phyloP scores from a whole-genome alignment of 1,140 invertebrate species.

The Asobara japonica region DNA sequence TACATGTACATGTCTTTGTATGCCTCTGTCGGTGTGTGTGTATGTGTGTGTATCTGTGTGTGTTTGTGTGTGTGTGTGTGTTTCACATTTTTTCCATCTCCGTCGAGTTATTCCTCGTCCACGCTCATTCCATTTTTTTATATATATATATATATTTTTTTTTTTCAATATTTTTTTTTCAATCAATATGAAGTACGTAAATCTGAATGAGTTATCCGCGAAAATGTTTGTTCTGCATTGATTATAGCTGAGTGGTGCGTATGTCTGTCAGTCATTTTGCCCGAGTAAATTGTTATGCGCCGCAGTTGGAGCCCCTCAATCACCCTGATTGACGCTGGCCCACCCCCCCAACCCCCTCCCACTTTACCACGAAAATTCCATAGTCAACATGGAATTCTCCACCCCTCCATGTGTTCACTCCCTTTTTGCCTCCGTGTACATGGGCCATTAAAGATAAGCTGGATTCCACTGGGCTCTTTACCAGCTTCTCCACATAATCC shows the following conservation, averaged over 20 bases:
- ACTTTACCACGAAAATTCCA: background rate
- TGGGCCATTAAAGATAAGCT: background rate
- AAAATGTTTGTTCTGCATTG: conserved; percentile 15
- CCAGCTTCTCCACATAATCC: background rate
- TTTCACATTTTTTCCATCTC: too few species aligned
- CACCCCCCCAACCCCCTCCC: background rate
- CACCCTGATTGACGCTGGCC: conserved; percentile 4
- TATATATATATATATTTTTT: too few species aligned
- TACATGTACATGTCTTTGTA: too few species aligned
- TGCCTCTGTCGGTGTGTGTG: too few species aligned
- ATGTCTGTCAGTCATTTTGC: conserved; percentile 6
- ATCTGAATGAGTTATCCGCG: conserved; percentile 7
- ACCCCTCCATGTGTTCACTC: background rate
- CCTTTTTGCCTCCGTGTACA: background rate
- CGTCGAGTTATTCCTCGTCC: too few species aligned
- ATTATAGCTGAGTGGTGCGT: conserved; percentile 3
- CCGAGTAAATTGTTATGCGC: conserved; percentile 10
- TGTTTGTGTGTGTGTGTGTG: too few species aligned
- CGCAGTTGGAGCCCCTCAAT: conserved; percentile 5
- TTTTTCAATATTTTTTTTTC: background rate
- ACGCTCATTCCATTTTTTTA: too few species aligned
- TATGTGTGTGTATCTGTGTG: too few species aligned
- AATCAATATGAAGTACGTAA: background rate
- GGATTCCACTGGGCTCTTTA: background rate
- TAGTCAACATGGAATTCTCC: background rate